Conservation (phyloP, 2,888 invertebrate species). For the Balanococcus diminutus region DNA sequence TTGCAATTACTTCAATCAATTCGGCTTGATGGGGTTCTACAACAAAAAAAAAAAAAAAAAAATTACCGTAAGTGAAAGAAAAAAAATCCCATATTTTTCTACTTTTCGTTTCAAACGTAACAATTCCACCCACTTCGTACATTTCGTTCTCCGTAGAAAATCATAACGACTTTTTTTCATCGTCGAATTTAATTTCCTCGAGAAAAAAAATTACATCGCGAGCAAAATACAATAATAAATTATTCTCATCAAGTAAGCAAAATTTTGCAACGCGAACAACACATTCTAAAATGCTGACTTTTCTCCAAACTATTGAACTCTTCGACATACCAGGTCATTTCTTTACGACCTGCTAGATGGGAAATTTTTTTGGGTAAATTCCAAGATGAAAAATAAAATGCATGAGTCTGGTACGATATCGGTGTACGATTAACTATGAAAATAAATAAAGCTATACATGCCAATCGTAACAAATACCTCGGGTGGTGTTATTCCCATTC, state of each 20-base stretch:
- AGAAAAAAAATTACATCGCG: not conserved
- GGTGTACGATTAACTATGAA: not conserved
- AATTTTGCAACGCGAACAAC: not conserved
- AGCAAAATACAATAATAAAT: not conserved
- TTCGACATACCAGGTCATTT: not conserved
- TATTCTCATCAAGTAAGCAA: not conserved
- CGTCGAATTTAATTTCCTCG: not conserved
- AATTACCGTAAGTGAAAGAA: not conserved
- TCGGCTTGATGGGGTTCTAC: not conserved
- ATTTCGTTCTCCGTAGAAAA: not conserved
- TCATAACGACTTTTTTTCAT: not conserved
- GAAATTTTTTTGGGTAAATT: not conserved
- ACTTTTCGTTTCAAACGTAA: no score
- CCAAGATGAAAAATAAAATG: not conserved
- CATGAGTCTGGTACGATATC: not conserved
- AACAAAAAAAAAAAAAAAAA: conserved; percentile 18
- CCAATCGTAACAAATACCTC: conserved; percentile 39
- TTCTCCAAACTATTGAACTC: not conserved
- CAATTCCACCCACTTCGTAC: not conserved
- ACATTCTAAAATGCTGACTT: not conserved
- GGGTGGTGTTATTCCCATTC: conserved; percentile 18
- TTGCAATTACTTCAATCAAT: conserved; percentile 73
- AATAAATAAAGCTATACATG: not conserved
- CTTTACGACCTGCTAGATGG: not conserved
- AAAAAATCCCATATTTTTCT: not conserved